Evolutionary conservation across 2,797 vertebrate genomes (phyloP).

Genomic region (Luscinia luscinia): DNA sequence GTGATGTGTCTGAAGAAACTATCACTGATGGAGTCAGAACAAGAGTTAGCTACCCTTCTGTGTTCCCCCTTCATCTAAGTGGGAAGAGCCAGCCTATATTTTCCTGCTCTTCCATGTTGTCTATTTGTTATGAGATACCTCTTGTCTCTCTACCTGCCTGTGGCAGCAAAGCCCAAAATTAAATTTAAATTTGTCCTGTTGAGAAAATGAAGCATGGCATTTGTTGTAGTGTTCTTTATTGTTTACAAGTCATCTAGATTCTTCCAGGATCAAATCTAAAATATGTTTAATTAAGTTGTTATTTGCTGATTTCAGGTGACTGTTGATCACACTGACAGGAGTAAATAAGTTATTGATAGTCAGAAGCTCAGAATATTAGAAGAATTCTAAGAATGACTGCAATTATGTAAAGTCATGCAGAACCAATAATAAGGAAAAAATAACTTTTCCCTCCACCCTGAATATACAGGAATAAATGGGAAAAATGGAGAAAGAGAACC

Average conservation of each 20-base stretch:
- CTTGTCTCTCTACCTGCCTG: not conserved
- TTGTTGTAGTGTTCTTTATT: not conserved
- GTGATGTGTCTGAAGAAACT: not conserved
- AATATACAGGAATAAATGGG: conserved; percentile 6
- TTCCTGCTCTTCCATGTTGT: not conserved
- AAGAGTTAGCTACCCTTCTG: not conserved
- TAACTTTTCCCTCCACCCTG: not conserved
- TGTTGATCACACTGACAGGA: not conserved
- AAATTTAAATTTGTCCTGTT: not conserved
- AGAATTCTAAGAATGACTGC: conserved; percentile 14
- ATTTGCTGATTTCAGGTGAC: conserved; percentile 3
- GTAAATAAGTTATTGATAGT: conserved; percentile 6
- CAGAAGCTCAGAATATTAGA: not conserved
- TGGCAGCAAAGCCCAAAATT: not conserved
- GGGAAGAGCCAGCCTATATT: not conserved
- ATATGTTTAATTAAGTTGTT: not conserved
- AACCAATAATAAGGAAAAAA: conserved; percentile 43
- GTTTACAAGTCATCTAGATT: not conserved
- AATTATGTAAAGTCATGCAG: conserved; percentile 33
- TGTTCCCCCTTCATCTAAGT: not conserved
- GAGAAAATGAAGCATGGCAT: not conserved
- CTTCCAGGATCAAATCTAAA: not conserved
- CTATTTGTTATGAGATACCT: not conserved
- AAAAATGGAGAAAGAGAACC: conserved; percentile 28
- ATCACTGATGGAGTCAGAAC: not conserved